These are phyloP conservation scores for Mergus octosetaceus DNA, from an alignment of 2,797 vertebrate genomes.

Conservation along the genomic window DNA sequence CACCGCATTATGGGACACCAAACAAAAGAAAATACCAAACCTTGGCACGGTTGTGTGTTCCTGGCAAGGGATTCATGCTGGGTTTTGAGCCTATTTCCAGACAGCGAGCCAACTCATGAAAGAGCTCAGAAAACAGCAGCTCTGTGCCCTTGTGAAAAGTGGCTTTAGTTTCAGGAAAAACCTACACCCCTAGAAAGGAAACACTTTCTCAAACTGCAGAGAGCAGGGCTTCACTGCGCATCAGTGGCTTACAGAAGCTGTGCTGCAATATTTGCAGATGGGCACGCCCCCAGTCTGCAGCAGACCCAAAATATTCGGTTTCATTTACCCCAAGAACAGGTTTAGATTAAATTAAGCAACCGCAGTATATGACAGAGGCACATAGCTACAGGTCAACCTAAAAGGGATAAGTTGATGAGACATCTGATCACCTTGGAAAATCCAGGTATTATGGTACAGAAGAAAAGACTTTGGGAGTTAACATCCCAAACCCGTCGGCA, in stretches of 20 bases:
- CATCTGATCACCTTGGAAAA: not conserved
- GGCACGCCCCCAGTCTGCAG: not conserved
- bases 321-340: not conserved
- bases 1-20: not conserved
- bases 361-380: not conserved
- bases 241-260: not conserved
- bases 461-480: not conserved
- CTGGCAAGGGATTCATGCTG: not conserved
- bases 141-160: not conserved
- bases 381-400: not conserved
- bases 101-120: not conserved
- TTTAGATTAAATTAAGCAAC: not conserved
- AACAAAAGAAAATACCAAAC: not conserved
- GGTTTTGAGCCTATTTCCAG: not conserved
- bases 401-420: rapidly evolving
- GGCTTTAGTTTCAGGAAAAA: not conserved
- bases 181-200: not conserved
- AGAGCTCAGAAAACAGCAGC: not conserved
- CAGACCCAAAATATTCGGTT: not conserved
- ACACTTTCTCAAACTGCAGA: not conserved
- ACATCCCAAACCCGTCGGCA: not conserved
- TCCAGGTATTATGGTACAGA: not conserved
- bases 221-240: not conserved
- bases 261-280: not conserved
- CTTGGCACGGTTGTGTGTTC: not conserved